Conservation (phyloP, 2,888 invertebrate genomes). For the Linnaemya vulpina region DNA sequence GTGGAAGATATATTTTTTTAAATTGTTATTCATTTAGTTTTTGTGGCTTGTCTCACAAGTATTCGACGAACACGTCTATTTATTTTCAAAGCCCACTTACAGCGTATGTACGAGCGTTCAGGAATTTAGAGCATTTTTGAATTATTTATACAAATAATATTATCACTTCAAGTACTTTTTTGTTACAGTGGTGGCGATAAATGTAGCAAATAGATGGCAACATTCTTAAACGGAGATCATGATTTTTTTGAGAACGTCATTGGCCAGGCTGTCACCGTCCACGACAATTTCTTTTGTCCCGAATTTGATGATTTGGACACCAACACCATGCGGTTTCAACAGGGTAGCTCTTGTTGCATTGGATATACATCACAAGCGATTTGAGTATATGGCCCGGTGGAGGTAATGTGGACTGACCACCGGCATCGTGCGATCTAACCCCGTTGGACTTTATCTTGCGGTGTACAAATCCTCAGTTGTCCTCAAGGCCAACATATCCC, state of each 20-base stretch:
- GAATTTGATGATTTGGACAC: not conserved
- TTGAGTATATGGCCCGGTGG: no score
- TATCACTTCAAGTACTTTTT: conserved; percentile 38
- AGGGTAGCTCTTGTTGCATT: no score
- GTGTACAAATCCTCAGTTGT: no score
- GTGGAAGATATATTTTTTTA: conserved; percentile 44
- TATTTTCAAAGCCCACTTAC: conserved; percentile 19
- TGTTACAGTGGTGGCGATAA: not conserved
- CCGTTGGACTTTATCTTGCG: no score
- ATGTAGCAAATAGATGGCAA: not conserved
- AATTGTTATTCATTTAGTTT: conserved; percentile 1
- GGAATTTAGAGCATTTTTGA: conserved; percentile 65
- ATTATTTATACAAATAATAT: conserved; percentile 32
- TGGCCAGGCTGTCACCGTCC: no score
- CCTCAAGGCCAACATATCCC: no score
- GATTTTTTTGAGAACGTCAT: no score
- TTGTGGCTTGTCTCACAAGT: not conserved
- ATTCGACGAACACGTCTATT: not conserved
- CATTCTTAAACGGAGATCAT: not conserved
- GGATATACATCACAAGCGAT: no score
- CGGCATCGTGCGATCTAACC: no score
- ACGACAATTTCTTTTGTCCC: no score
- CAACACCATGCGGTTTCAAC: no score
- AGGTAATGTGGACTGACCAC: no score
- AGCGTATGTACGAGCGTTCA: conserved; percentile 26